A percentile compares a stretch with the other conserved stretches of the same genome.
Conservation (phyloP, 2,888 invertebrate species). For the Eulithis testata region DNA sequence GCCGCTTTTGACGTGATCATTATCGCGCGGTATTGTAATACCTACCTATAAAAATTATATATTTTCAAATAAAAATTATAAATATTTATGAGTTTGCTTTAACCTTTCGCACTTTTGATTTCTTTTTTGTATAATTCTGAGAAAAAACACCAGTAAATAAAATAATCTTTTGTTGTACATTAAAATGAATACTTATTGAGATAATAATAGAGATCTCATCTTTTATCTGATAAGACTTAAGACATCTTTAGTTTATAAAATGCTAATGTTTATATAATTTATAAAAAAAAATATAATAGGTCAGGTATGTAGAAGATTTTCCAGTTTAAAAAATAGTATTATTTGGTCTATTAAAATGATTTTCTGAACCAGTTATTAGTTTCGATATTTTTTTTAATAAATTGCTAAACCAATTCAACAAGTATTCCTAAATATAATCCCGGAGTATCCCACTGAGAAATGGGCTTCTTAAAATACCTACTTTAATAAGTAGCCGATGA, state of each 20-base stretch:
- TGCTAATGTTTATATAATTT: too few relatives aligned
- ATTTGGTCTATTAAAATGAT: too few relatives aligned
- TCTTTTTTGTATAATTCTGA: slow-evolving; percentile 20
- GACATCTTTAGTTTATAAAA: too few relatives aligned
- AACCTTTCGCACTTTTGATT: slow-evolving; percentile 38
- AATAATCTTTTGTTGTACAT: too few relatives aligned
- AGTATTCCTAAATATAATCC: neutral
- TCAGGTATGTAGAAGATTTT: too few relatives aligned
- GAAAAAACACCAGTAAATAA: neutral
- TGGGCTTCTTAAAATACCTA: slow-evolving; percentile 47
- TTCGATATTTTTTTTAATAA: too few relatives aligned
- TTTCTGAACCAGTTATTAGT: too few relatives aligned
- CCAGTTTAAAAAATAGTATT: too few relatives aligned
- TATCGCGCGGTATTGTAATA: slow-evolving; percentile 34
- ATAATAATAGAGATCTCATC: too few relatives aligned
- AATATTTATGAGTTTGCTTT: slow-evolving; percentile 26
- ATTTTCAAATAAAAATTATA: neutral
- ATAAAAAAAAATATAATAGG: too few relatives aligned
- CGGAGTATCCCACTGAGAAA: slow-evolving; percentile 42
- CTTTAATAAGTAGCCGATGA: slow-evolving; percentile 42
- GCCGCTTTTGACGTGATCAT: slow-evolving; percentile 39
- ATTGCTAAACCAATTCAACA: neutral
- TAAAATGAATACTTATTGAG: too few relatives aligned
- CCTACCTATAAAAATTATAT: neutral
- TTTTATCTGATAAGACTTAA: neutral